A percentile compares a stretch with the other conserved stretches of the same genome.
phyloP scores from a whole-genome alignment of 23 tunicate species.

The Ascidia mentula region DNA sequence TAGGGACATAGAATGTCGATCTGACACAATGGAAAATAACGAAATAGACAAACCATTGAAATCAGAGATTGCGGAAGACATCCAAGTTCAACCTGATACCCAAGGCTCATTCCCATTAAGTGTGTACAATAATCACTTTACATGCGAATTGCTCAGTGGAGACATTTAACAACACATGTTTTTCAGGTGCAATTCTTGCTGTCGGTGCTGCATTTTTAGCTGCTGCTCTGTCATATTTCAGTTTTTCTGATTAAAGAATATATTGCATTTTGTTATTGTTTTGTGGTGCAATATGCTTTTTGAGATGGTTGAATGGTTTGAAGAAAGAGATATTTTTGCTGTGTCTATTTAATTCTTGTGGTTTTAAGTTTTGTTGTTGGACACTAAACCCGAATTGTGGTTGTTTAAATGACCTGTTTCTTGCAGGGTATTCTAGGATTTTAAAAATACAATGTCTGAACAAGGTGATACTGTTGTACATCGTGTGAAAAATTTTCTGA shows the following conservation, averaged over 20 bases:
- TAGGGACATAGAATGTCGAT: neutral
- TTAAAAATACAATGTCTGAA: neutral
- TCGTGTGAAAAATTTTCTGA: neutral
- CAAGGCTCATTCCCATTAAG: too few species aligned
- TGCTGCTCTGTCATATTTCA: neutral
- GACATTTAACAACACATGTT: too few species aligned
- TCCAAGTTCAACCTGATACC: too few species aligned
- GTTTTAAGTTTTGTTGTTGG: neutral
- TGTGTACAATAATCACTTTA: too few species aligned
- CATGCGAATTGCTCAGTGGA: too few species aligned
- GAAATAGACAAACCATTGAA: too few species aligned
- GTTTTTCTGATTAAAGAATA: neutral
- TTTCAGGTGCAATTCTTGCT: slow-evolving; percentile 14
- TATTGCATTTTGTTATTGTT: neutral
- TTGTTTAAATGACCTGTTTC: too few species aligned
- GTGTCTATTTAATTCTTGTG: neutral
- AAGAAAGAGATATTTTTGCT: neutral
- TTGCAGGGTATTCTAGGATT: neutral
- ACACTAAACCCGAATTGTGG: too few species aligned
- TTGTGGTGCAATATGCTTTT: slow-evolving; percentile 16
- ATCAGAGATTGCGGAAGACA: neutral
- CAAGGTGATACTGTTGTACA: neutral
- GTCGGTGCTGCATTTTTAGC: slow-evolving; percentile 4
- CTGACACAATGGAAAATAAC: too few species aligned
- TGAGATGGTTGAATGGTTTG: neutral